These are phyloP conservation scores for Maconellicoccus hirsutus DNA, from an alignment of 1,140 invertebrate species.

Conservation along the genomic window DNA sequence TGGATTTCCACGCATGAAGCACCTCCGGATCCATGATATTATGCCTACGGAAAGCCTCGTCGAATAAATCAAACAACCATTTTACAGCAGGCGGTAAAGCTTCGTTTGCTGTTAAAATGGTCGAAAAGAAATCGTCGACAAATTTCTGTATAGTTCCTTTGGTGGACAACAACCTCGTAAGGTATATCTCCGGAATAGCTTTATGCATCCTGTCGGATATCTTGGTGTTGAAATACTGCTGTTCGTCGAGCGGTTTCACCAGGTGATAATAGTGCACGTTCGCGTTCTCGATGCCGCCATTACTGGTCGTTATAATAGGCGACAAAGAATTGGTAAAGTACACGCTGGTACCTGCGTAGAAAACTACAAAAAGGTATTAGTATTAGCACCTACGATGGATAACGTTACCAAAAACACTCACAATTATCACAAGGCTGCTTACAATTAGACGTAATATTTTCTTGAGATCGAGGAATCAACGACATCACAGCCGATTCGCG, in stretches of 20 bases:
- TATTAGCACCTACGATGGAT: neutral
- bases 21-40: conserved; percentile 79
- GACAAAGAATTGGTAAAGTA: conserved; percentile 10
- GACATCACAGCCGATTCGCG: conserved; percentile 91
- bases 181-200: conserved; percentile 90
- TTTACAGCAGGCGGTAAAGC: conserved; percentile 84
- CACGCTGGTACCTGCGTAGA: conserved; percentile 1
- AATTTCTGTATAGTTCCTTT: conserved; percentile 95
- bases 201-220: conserved; percentile 67
- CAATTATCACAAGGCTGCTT: conserved; percentile 73
- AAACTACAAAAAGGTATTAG: neutral
- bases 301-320: conserved; percentile 38
- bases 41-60: conserved; percentile 75
- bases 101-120: conserved; percentile 78
- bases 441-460: conserved; percentile 58
- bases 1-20: conserved; percentile 92
- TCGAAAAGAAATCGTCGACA: conserved; percentile 87
- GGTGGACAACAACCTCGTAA: conserved; percentile 81
- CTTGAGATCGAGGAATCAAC: conserved; percentile 74
- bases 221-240: conserved; percentile 41
- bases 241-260: conserved; percentile 67
- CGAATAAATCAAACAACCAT: conserved; percentile 89
- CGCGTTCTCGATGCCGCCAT: conserved; percentile 62
- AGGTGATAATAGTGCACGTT: conserved; percentile 59
- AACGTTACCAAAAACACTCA: conserved; percentile 31